Conservation (phyloP, 2,888 invertebrate species). For the Smittia sp. region DNA sequence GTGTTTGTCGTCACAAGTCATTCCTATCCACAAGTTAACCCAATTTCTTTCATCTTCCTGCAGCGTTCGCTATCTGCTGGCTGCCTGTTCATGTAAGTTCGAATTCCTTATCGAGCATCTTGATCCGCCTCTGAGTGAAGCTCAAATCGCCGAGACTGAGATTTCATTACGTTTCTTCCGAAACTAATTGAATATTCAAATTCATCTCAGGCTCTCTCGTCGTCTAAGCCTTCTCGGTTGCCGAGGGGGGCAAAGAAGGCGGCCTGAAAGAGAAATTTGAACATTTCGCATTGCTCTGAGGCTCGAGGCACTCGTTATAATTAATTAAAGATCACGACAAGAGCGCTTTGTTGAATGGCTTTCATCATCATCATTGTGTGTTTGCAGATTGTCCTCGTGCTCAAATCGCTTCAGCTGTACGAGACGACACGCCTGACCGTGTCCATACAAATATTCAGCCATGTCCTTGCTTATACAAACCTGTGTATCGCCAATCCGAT, state of each 20-base stretch:
- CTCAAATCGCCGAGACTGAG: not conserved
- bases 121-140: not conserved
- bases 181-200: constrained; percentile 10
- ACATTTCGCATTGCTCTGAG: not conserved
- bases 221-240: too few relatives aligned
- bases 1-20: too few relatives aligned
- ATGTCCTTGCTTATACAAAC: constrained; percentile 87
- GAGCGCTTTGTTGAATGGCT: not conserved
- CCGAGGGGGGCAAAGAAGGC: not conserved
- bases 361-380: not conserved
- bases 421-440: constrained; percentile 67
- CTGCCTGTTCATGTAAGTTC: constrained; percentile 80
- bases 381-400: constrained; percentile 72
- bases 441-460: constrained; percentile 73
- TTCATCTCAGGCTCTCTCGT: not conserved
- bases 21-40: too few relatives aligned
- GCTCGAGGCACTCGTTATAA: not conserved
- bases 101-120: not conserved
- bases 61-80: constrained; percentile 90
- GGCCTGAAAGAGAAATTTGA: not conserved
- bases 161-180: not conserved
- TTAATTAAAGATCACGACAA: not conserved
- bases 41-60: too few relatives aligned
- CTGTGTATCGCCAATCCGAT: constrained; percentile 87
- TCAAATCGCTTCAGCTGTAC: constrained; percentile 72